These are phyloP conservation scores for Aphelinus certus DNA, from an alignment of 1,140 invertebrate species.

Conservation along the genomic window DNA sequence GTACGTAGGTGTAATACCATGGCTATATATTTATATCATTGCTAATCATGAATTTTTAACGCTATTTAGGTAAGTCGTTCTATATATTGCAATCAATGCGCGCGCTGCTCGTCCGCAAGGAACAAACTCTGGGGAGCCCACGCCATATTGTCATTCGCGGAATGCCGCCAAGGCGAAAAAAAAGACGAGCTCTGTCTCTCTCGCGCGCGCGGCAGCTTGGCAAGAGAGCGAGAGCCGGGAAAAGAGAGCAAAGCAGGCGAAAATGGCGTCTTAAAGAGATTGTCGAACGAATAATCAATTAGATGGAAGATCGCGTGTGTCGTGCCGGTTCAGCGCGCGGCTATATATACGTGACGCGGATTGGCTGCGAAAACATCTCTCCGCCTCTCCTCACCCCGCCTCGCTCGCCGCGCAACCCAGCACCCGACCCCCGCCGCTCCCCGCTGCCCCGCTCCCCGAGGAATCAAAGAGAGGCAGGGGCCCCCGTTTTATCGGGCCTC, in stretches of 20 bases:
- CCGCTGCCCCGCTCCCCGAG: no score
- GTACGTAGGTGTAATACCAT: no score
- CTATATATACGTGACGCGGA: not conserved
- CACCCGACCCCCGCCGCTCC: no score
- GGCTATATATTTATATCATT: no score
- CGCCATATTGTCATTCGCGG: slow-evolving; percentile 33
- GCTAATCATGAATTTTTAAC: no score
- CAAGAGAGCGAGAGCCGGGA: not conserved
- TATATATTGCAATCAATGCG: slow-evolving; percentile 21
- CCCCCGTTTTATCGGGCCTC: slow-evolving; percentile 50
- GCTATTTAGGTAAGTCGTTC: no score
- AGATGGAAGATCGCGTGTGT: slow-evolving; percentile 38
- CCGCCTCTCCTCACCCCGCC: no score
- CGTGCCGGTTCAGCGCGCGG: not conserved
- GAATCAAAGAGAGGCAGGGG: slow-evolving; percentile 31
- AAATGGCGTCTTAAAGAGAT: slow-evolving; percentile 37
- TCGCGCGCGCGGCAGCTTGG: not conserved
- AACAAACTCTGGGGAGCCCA: not conserved
- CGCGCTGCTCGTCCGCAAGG: not conserved
- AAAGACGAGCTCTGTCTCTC: not conserved
- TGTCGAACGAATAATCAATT: slow-evolving; percentile 42
- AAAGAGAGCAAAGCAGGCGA: slow-evolving; percentile 1
- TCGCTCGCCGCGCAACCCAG: no score
- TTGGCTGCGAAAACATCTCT: not conserved
- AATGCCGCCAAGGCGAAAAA: slow-evolving; percentile 21